Evolutionary conservation across 2,113 vertebrate genomes (phyloP).

Genomic region (Pteropus alecto): DNA sequence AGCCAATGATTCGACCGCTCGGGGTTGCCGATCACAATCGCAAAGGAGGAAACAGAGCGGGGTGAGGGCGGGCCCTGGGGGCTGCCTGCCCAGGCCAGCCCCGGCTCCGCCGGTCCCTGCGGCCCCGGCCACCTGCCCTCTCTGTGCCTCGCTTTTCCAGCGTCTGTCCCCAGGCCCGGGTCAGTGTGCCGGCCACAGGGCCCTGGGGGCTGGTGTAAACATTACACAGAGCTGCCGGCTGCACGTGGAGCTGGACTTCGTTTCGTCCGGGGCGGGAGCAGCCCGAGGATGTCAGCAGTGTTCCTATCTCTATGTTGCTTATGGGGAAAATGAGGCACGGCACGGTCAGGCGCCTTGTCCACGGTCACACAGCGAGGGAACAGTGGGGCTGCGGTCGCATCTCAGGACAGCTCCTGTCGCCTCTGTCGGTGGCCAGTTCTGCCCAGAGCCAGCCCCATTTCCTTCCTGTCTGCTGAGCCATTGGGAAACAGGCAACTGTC

Average conservation of each 20-base stretch:
- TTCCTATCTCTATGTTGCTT: too few relatives aligned
- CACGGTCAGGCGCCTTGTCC: neutral
- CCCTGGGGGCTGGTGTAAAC: fast-evolving
- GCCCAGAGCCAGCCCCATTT: neutral
- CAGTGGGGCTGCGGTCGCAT: too few relatives aligned
- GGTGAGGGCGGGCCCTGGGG: fast-evolving
- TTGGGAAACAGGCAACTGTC: slow-evolving; percentile 6
- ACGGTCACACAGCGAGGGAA: neutral
- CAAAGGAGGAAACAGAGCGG: neutral
- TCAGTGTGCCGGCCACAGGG: fast-evolving
- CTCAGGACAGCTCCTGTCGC: neutral
- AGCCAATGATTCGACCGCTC: fast-evolving
- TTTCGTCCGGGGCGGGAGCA: neutral
- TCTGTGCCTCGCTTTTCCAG: neutral
- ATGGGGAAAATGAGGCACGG: neutral
- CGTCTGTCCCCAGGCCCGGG: neutral
- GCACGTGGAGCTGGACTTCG: too few relatives aligned
- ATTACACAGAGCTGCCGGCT: neutral
- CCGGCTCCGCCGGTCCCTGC: neutral
- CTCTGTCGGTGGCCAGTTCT: neutral
- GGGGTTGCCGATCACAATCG: too few relatives aligned
- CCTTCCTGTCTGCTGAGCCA: neutral
- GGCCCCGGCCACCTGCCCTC: too few relatives aligned
- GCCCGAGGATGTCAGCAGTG: neutral
- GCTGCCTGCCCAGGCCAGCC: neutral